These are phyloP conservation scores for Sebastes kiyomatsui DNA, from an alignment of 2,797 vertebrate genomes.

Conservation along the genomic window DNA sequence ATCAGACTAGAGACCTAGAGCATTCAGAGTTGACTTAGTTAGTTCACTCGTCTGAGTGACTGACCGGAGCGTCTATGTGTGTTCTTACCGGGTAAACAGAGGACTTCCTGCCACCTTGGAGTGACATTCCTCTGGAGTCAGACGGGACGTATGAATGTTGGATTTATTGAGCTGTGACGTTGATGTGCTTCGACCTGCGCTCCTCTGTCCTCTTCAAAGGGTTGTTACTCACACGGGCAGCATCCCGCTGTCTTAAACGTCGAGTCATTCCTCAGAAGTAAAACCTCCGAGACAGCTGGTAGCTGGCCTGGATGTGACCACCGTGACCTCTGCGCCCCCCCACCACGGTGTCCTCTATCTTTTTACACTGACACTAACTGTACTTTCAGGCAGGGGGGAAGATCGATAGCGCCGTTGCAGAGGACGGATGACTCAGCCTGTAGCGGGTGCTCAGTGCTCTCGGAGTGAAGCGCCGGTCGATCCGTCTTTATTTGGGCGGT, in stretches of 20 bases:
- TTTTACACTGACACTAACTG: constrained; percentile 30
- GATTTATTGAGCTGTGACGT: neutral
- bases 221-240: constrained; percentile 7
- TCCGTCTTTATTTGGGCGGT: constrained; percentile 49
- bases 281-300: constrained; percentile 4
- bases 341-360: constrained; percentile 12
- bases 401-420: constrained; percentile 25
- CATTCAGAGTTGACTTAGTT: too few species aligned
- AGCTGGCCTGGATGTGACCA: constrained; percentile 3
- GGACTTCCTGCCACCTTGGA: constrained; percentile 8
- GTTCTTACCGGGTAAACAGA: constrained; percentile 6
- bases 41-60: too few species aligned
- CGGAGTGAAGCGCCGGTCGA: constrained; percentile 19
- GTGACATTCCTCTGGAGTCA: constrained; percentile 30
- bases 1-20: too few species aligned
- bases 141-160: neutral
- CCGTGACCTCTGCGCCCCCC: constrained; percentile 26
- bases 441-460: constrained; percentile 16
- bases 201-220: constrained; percentile 1
- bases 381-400: neutral
- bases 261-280: constrained; percentile 6
- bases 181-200: constrained; percentile 8
- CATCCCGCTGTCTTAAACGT: neutral
- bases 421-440: constrained; percentile 54
- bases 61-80: neutral